phyloP scores from a whole-genome alignment of 1,140 invertebrate genomes.

The Gryllus bimaculatus region DNA sequence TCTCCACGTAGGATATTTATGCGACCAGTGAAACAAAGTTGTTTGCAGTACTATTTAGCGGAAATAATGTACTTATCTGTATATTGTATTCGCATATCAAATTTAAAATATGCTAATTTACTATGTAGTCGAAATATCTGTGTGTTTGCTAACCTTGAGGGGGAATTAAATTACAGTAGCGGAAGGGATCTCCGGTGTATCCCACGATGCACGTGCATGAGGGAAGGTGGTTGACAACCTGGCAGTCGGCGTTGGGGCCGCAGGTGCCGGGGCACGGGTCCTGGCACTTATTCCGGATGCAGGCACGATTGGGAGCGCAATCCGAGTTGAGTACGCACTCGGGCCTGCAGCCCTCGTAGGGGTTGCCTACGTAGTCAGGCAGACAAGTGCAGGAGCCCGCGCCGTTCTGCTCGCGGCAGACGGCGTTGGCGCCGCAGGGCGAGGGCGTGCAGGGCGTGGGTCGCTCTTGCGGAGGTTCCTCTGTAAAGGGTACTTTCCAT shows the following conservation, averaged over 20 bases:
- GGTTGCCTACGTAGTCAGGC: constrained; percentile 63
- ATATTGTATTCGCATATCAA: too few relatives aligned
- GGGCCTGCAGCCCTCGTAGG: constrained; percentile 61
- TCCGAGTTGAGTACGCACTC: constrained; percentile 63
- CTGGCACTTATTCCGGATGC: constrained; percentile 56
- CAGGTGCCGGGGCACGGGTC: constrained; percentile 64
- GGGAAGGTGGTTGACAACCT: constrained; percentile 60
- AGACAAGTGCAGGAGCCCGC: constrained; percentile 60
- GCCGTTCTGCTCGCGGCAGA: constrained; percentile 55
- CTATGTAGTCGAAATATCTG: neutral
- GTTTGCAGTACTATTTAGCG: too few relatives aligned
- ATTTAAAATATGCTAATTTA: neutral
- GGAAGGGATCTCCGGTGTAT: constrained; percentile 60
- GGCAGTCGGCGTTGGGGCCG: constrained; percentile 62
- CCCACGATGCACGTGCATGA: constrained; percentile 57
- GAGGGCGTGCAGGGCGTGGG: constrained; percentile 50
- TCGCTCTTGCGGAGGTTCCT: neutral
- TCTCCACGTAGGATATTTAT: too few relatives aligned
- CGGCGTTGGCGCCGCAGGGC: constrained; percentile 63
- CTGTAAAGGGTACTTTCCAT: constrained; percentile 1
- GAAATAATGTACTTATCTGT: too few relatives aligned
- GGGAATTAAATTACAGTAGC: constrained; percentile 42
- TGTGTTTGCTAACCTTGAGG: constrained; percentile 14
- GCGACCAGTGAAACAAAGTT: too few relatives aligned
- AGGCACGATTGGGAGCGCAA: constrained; percentile 57